phyloP scores from a whole-genome alignment of 2,113 vertebrate genomes.

The Cryptomyrus ogoouensis region DNA sequence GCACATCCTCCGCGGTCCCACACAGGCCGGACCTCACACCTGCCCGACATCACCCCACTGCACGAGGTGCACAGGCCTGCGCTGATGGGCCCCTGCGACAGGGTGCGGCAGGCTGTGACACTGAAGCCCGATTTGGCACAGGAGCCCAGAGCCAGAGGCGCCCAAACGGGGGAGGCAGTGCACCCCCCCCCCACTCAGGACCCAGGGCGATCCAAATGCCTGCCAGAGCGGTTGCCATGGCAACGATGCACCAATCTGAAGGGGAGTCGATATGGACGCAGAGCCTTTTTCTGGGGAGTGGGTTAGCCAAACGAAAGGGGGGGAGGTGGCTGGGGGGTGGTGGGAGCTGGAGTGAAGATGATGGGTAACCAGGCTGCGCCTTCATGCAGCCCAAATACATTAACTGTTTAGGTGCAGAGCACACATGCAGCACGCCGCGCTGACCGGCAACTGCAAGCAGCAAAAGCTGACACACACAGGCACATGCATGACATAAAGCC shows the following conservation, averaged over 20 bases:
- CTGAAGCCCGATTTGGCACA: not conserved
- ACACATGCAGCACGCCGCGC: not conserved
- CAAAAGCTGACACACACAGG: not conserved
- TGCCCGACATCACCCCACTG: not conserved
- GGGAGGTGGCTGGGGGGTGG: not conserved
- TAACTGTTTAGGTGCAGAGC: not conserved
- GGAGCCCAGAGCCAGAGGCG: not conserved
- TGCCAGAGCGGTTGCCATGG: slow-evolving; percentile 6
- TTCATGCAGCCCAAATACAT: not conserved
- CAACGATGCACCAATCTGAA: not conserved
- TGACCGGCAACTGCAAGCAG: not conserved
- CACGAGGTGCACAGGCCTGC: too few relatives aligned
- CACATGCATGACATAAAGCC: not conserved
- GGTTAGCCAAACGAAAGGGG: not conserved
- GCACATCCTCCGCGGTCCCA: not conserved
- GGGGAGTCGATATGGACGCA: not conserved
- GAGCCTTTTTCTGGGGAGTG: not conserved
- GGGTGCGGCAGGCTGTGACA: not conserved
- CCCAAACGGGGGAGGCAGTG: not conserved
- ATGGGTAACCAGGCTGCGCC: not conserved
- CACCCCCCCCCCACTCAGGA: not conserved
- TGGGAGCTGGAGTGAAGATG: not conserved
- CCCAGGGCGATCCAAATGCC: not conserved
- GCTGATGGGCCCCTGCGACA: not conserved
- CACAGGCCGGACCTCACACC: not conserved